Evolutionary conservation across 2,888 invertebrate genomes (phyloP).

Genomic region (Coelogynopora nodosa): DNA sequence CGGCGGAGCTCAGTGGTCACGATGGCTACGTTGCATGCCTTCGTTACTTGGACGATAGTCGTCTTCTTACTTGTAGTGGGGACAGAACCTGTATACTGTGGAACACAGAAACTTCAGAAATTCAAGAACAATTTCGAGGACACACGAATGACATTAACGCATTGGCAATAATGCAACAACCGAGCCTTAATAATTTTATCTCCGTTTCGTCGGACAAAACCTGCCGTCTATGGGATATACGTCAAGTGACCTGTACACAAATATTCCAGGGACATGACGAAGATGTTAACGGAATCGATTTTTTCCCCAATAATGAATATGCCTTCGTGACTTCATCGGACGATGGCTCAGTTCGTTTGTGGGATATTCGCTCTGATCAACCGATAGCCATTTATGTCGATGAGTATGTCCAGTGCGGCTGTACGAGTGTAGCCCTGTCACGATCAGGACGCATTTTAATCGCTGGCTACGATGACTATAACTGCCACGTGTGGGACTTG

Average conservation of each 20-base stretch:
- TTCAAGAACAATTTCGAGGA: slow-evolving; percentile 33
- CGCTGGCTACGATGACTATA: slow-evolving; percentile 44
- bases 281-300: slow-evolving; percentile 42
- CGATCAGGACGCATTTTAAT: slow-evolving; percentile 37
- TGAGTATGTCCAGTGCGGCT: slow-evolving; percentile 42
- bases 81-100: slow-evolving; percentile 40
- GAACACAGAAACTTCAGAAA: slow-evolving; percentile 1
- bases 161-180: slow-evolving; percentile 12
- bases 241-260: slow-evolving; percentile 33
- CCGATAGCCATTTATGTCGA: slow-evolving; percentile 41
- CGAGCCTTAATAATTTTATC: slow-evolving; percentile 17
- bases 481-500: slow-evolving; percentile 45
- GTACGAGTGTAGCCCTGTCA: slow-evolving; percentile 41
- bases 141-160: slow-evolving; percentile 43
- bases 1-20: slow-evolving; percentile 34
- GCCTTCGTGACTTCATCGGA: slow-evolving; percentile 45
- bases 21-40: slow-evolving; percentile 39
- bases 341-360: slow-evolving; percentile 42
- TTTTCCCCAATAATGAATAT: slow-evolving; percentile 42
- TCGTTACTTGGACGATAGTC: slow-evolving; percentile 35
- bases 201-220: slow-evolving; percentile 41
- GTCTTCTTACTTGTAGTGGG: slow-evolving; percentile 35
- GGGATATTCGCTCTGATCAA: slow-evolving; percentile 42
- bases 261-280: slow-evolving; percentile 42
- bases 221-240: slow-evolving; percentile 40